These are phyloP conservation scores for Capromys pilorides DNA, from an alignment of 2,797 vertebrate species.

Conservation along the genomic window DNA sequence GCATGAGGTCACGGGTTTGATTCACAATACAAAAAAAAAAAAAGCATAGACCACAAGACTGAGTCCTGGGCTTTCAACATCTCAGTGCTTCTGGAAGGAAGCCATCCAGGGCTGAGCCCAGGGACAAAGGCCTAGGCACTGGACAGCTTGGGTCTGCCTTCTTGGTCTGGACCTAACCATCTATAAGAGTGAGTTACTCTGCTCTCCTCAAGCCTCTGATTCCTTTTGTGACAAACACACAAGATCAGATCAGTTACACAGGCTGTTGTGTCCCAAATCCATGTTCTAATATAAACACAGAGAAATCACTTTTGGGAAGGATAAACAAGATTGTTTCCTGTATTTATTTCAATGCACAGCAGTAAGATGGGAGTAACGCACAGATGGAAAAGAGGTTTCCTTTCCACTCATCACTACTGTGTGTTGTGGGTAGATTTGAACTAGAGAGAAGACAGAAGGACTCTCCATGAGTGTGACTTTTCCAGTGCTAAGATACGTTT, in stretches of 20 bases:
- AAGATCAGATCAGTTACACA: rapidly evolving
- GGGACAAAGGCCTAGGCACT: background rate
- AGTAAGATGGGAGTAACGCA: background rate
- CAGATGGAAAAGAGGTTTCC: background rate
- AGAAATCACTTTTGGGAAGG: background rate
- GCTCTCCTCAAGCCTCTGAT: background rate
- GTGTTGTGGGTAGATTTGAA: background rate
- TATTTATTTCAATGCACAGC: background rate
- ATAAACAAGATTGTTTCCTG: background rate
- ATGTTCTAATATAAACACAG: rapidly evolving
- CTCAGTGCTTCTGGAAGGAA: background rate
- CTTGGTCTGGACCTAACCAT: background rate
- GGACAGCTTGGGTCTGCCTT: background rate
- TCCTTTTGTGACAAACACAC: background rate
- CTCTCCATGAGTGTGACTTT: background rate
- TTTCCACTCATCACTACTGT: no score
- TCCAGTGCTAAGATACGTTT: background rate
- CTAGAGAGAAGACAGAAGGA: no score
- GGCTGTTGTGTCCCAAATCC: background rate
- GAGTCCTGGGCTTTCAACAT: background rate
- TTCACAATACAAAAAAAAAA: no score
- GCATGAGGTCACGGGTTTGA: no score
- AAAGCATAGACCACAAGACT: no score
- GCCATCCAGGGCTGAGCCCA: background rate
- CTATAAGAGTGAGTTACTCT: background rate